Percentiles rank a stretch among this genome's conserved stretches.
Conservation (phyloP, 2,888 invertebrate genomes). For the Lymantria monacha region DNA sequence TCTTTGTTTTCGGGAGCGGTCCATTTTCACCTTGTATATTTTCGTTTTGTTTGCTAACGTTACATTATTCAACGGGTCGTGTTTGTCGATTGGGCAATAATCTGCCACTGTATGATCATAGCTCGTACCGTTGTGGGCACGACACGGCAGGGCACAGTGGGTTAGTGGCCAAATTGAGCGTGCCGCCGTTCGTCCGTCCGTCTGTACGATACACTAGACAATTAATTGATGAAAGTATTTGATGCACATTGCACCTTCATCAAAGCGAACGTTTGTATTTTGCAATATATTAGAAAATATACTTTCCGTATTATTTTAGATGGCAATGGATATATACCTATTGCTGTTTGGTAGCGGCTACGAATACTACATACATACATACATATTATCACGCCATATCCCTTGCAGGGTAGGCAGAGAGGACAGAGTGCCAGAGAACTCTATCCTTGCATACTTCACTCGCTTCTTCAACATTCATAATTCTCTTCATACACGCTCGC, state of each 20-base stretch:
- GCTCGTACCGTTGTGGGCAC: slow-evolving; percentile 38
- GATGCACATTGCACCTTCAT: slow-evolving; percentile 16
- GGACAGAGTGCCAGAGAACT: no score
- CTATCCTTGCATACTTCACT: no score
- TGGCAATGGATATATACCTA: no score
- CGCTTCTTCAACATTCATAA: no score
- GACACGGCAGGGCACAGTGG: slow-evolving; percentile 19
- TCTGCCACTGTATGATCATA: slow-evolving; percentile 50
- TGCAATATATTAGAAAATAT: neutral
- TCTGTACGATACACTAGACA: slow-evolving; percentile 1
- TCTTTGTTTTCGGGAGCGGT: no score
- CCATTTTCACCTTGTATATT: no score
- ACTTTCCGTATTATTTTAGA: no score
- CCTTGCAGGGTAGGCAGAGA: no score
- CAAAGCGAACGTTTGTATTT: slow-evolving; percentile 14
- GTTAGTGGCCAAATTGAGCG: slow-evolving; percentile 43
- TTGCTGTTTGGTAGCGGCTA: no score
- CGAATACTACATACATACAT: no score
- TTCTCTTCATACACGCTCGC: no score
- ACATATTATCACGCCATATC: no score
- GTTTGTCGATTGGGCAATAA: slow-evolving; percentile 58
- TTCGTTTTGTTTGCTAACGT: slow-evolving; percentile 23
- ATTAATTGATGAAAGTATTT: slow-evolving; percentile 30
- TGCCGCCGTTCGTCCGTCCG: slow-evolving; percentile 32
- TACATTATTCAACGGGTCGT: slow-evolving; percentile 24